Evolutionary conservation across 2,888 invertebrate genomes (phyloP), one percentile per base, ranked within the genome.

Genomic region (Cotesia congregata): DNA sequence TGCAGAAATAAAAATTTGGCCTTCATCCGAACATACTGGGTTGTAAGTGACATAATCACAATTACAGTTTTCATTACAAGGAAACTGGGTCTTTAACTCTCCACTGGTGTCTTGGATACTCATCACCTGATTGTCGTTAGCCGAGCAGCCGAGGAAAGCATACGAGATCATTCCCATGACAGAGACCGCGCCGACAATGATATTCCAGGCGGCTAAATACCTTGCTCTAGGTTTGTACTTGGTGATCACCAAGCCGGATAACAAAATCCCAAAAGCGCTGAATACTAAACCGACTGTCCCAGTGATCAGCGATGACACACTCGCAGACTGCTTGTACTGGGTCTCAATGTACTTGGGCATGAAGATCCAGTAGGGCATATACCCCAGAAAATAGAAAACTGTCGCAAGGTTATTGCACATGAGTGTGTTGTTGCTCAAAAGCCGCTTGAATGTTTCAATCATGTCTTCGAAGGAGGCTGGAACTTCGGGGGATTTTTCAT

Each of bases 261-360:
- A 83, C n/a, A 94, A 88, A 39, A 94, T 92, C 0, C 94, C 94
- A 61, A 93, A 90, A 0, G 94, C 94, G 5, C 94, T 94, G 86
- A 94, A 94, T 5, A 93, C 91, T n/a, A 94, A 88, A 0, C 94
- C 93, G 1, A 93, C 93, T 0, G 93, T 93, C 74, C 94, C 96
- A 70, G 95, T 94, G 67, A 94, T 93, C 80, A 95, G 90, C 81
- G 94, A 95, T 0, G 95, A 94, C 6, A 92, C 92, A 0, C 94
- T 93, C 0, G 96, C 94, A 5, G 95, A 94, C 82, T 94, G 93
- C 75, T 93, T 91, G 88, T 95, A 96, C 88, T 95, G 95, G 0
- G 94, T 94, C 89, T 96, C 95, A 79, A 96, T 94, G 85, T 95
- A 95, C 87, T 96, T 96, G 0, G 96, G 95, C 87, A 95, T 92